Percentiles rank a stretch among this genome's conserved stretches.
Evolutionary conservation across 2,113 vertebrate species (phyloP).

Genomic region (Lucifuga dentata): DNA sequence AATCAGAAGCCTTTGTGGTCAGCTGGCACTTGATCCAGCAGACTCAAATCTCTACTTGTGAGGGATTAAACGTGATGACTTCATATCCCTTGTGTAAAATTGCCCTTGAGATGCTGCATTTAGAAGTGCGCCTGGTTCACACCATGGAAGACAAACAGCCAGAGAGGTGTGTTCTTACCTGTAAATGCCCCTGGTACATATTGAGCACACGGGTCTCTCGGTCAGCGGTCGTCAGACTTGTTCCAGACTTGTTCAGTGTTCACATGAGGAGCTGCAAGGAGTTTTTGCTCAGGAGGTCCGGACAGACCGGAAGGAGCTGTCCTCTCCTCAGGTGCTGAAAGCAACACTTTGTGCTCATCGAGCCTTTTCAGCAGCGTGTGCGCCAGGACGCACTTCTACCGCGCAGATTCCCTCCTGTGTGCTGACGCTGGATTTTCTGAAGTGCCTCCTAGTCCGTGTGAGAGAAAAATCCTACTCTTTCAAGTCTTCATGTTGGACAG

Average conservation of each 20-base stretch:
- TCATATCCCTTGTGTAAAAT: slow-evolving; percentile 23
- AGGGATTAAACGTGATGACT: slow-evolving; percentile 18
- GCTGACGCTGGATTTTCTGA: slow-evolving; percentile 15
- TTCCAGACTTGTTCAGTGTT: slow-evolving; percentile 61
- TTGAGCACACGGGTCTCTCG: slow-evolving; percentile 78
- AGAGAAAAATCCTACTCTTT: not conserved
- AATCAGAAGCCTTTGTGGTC: slow-evolving; percentile 13
- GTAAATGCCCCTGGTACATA: slow-evolving; percentile 89
- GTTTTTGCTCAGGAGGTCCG: slow-evolving; percentile 46
- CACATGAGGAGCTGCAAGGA: slow-evolving; percentile 41
- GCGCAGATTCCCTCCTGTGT: slow-evolving; percentile 11
- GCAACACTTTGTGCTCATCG: slow-evolving; percentile 48
- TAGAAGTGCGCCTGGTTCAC: slow-evolving; percentile 3
- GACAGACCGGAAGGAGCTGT: slow-evolving; percentile 68
- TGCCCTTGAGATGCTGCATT: slow-evolving; percentile 29
- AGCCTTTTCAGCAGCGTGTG: slow-evolving; percentile 36
- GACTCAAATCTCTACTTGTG: slow-evolving; percentile 8
- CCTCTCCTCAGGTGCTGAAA: slow-evolving; percentile 76
- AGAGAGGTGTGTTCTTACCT: slow-evolving; percentile 73
- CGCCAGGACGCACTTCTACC: slow-evolving; percentile 39
- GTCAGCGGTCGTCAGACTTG: slow-evolving; percentile 61
- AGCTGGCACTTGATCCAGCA: not conserved
- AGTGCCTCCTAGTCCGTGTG: slow-evolving; percentile 5
- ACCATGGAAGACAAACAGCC: slow-evolving; percentile 8
- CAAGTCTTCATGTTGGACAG: slow-evolving; percentile 42